phyloP scores from a whole-genome alignment of 23 tunicate genomes.

The Trididemnum nubilum region DNA sequence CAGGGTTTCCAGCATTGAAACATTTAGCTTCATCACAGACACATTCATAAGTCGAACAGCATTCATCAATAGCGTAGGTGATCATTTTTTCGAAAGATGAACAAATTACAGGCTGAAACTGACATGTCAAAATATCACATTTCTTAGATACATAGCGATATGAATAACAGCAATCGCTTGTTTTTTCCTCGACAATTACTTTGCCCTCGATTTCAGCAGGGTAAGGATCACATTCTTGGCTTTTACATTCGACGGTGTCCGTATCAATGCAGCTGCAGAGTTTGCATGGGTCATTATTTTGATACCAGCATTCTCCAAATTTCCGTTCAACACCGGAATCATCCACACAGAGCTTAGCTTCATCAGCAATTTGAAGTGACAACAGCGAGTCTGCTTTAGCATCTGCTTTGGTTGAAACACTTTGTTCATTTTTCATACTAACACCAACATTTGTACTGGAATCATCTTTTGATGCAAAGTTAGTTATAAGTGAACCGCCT shows the following conservation, averaged over 20 bases:
- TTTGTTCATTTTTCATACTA: not conserved
- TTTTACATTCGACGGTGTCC: conserved; percentile 44
- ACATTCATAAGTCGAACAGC: conserved; percentile 91
- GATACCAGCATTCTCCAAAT: conserved; percentile 79
- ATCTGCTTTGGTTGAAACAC: conserved; percentile 33
- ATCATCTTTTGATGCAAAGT: not conserved
- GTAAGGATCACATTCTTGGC: conserved; percentile 68
- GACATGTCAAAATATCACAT: conserved; percentile 56
- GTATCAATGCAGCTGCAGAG: conserved; percentile 72
- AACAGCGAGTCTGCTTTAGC: conserved; percentile 6
- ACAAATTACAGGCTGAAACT: conserved; percentile 70
- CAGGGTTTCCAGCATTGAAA: conserved; percentile 49
- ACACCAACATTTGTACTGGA: not conserved
- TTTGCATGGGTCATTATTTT: conserved; percentile 55
- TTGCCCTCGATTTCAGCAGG: conserved; percentile 51
- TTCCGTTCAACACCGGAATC: conserved; percentile 66
- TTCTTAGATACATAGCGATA: conserved; percentile 45
- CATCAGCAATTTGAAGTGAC: conserved; percentile 63
- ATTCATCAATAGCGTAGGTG: conserved; percentile 59
- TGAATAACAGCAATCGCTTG: conserved; percentile 66
- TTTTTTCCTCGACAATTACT: conserved; percentile 57
- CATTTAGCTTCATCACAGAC: conserved; percentile 79
- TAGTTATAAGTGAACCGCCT: conserved; percentile 10
- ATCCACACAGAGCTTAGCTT: conserved; percentile 73
- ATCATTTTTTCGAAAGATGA: conserved; percentile 47